Evolutionary conservation across 2,888 invertebrate genomes (phyloP).

Genomic region (Myopa tessellatipennis): DNA sequence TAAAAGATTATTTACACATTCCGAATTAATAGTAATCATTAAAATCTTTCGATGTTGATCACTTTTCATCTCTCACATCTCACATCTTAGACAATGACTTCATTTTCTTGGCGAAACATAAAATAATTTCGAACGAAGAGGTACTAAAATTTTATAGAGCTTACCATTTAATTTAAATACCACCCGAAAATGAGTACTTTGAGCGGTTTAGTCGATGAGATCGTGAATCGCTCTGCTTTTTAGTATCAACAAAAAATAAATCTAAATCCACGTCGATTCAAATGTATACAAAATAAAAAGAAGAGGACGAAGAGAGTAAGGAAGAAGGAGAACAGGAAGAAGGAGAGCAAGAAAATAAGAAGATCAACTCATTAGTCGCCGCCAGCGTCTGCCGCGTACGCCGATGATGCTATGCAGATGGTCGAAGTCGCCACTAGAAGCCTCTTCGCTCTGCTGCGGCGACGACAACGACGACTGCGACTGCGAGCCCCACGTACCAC

Average conservation of each 20-base stretch:
- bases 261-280: constrained; percentile 21
- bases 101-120: too few species aligned
- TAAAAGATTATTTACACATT: too few species aligned
- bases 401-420: constrained; percentile 17
- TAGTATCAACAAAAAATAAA: constrained; percentile 26
- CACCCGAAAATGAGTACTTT: constrained; percentile 3
- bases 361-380: constrained; percentile 21
- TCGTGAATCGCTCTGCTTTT: neutral
- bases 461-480: too few species aligned
- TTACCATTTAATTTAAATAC: constrained; percentile 10
- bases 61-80: too few species aligned
- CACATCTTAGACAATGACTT: too few species aligned
- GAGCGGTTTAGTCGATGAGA: neutral
- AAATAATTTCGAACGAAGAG: neutral
- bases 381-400: constrained; percentile 11
- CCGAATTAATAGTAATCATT: too few species aligned
- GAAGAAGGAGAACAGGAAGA: neutral
- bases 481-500: neutral
- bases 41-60: too few species aligned
- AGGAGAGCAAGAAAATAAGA: neutral
- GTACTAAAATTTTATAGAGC: neutral
- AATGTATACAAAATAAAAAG: constrained; percentile 27
- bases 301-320: neutral
- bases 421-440: neutral
- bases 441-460: too few species aligned